A percentile compares a stretch with the other conserved stretches of the same genome.
These are phyloP conservation scores for Chrysolina americana DNA, from an alignment of 2,888 invertebrate species.

Conservation along the genomic window DNA sequence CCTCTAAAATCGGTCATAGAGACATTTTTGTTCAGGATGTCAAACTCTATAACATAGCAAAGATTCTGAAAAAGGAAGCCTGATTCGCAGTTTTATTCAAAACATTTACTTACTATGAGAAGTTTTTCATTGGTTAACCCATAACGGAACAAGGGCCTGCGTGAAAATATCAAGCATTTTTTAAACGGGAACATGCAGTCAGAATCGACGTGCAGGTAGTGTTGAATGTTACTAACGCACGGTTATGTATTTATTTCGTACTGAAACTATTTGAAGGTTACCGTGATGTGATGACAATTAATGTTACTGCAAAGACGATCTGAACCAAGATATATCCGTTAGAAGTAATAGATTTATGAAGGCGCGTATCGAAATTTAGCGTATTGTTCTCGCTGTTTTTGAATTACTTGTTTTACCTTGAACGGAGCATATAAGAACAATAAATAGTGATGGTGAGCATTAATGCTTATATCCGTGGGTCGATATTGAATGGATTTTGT, in stretches of 20 bases:
- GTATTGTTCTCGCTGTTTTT: neutral
- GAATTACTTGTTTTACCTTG: conserved; percentile 6
- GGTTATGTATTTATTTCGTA: neutral
- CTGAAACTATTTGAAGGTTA: neutral
- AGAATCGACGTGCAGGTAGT: too few species aligned
- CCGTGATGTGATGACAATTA: neutral
- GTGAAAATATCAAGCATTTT: too few species aligned
- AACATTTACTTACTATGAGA: too few species aligned
- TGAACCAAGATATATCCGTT: neutral
- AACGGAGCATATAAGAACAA: neutral
- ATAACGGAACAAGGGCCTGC: too few species aligned
- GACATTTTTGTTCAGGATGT: too few species aligned
- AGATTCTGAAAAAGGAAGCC: too few species aligned
- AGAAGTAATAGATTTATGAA: neutral
- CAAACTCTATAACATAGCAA: too few species aligned
- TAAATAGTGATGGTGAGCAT: neutral
- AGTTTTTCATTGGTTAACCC: too few species aligned
- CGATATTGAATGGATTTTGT: neutral
- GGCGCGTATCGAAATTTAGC: neutral
- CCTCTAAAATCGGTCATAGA: too few species aligned
- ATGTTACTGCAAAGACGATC: neutral
- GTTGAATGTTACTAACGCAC: neutral
- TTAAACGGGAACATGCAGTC: too few species aligned
- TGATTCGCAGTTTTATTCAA: too few species aligned
- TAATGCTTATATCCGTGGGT: conserved; percentile 3